Conservation (phyloP, 2,888 invertebrate species). For the Sicus ferrugineus region DNA sequence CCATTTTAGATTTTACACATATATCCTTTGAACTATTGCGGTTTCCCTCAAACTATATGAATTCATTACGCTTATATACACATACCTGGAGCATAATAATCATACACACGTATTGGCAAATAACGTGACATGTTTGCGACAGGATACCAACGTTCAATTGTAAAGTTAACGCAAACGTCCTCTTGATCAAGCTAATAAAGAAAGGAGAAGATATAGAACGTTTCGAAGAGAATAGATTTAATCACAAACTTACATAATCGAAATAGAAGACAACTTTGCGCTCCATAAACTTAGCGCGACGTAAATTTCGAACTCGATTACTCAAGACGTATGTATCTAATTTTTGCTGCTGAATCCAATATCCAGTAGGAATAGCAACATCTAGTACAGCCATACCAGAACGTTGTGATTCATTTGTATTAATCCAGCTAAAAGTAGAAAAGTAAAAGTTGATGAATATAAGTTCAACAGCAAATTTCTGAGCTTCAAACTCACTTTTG, state of each 20-base stretch:
- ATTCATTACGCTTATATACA: too few species aligned
- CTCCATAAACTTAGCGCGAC: conserved; percentile 82
- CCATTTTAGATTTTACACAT: too few species aligned
- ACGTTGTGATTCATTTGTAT: conserved; percentile 77
- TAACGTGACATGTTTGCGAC: conserved; percentile 96
- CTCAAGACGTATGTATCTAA: conserved; percentile 85
- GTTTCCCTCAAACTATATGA: too few species aligned
- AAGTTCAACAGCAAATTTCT: neutral
- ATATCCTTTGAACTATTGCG: too few species aligned
- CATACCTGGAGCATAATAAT: conserved; percentile 93
- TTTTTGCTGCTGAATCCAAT: conserved; percentile 88
- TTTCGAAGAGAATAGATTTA: neutral
- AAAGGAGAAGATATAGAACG: neutral
- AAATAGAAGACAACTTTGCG: conserved; percentile 92
- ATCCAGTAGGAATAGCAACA: conserved; percentile 88
- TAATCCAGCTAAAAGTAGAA: conserved; percentile 74
- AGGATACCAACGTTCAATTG: conserved; percentile 93
- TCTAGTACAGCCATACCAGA: conserved; percentile 90
- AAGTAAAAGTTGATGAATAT: neutral
- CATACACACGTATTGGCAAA: conserved; percentile 88
- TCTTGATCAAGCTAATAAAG: conserved; percentile 76
- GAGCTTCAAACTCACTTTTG: conserved; percentile 72
- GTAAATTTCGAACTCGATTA: conserved; percentile 79
- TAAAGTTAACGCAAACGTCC: conserved; percentile 89
- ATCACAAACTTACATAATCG: conserved; percentile 78